A percentile compares a stretch with the other conserved stretches of the same genome.
Evolutionary conservation across 2,113 vertebrate genomes (phyloP).

Genomic region (Podarcis raffonei): DNA sequence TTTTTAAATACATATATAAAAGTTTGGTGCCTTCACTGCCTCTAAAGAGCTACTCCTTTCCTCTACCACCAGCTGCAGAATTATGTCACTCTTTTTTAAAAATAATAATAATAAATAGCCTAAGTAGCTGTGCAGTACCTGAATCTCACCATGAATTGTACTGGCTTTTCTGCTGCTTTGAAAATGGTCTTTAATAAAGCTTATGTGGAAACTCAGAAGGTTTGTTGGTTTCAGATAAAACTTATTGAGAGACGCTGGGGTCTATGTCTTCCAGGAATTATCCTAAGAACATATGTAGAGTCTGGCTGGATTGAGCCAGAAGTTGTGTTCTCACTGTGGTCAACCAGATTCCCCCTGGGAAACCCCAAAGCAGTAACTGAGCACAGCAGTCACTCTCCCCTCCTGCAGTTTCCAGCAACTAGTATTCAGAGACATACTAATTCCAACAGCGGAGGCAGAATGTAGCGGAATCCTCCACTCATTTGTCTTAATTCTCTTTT

Average conservation of each 20-base stretch:
- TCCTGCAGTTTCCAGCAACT: too few species aligned
- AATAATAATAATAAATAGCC: slow-evolving; percentile 47
- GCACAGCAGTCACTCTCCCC: too few species aligned
- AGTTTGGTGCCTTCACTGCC: slow-evolving; percentile 62
- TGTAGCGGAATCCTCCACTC: too few species aligned
- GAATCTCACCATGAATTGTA: slow-evolving; percentile 45
- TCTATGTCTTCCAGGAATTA: too few species aligned
- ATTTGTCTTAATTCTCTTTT: too few species aligned
- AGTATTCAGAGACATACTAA: too few species aligned
- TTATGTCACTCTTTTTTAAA: slow-evolving; percentile 39
- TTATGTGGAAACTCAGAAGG: slow-evolving; percentile 14
- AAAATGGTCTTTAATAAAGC: slow-evolving; percentile 73
- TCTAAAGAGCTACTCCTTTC: slow-evolving; percentile 52
- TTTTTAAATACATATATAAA: background rate
- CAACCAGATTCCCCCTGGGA: too few species aligned
- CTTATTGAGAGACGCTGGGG: background rate
- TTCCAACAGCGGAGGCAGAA: too few species aligned
- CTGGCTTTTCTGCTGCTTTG: slow-evolving; percentile 61
- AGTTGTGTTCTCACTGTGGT: too few species aligned
- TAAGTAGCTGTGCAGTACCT: slow-evolving; percentile 69
- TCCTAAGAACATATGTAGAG: background rate
- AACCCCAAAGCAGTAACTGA: too few species aligned
- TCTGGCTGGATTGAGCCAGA: too few species aligned
- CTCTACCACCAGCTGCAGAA: slow-evolving; percentile 48
- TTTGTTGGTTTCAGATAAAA: background rate